These are phyloP conservation scores for Protobothrops mucrosquamatus DNA, from an alignment of 2,113 vertebrate genomes.

Conservation along the genomic window DNA sequence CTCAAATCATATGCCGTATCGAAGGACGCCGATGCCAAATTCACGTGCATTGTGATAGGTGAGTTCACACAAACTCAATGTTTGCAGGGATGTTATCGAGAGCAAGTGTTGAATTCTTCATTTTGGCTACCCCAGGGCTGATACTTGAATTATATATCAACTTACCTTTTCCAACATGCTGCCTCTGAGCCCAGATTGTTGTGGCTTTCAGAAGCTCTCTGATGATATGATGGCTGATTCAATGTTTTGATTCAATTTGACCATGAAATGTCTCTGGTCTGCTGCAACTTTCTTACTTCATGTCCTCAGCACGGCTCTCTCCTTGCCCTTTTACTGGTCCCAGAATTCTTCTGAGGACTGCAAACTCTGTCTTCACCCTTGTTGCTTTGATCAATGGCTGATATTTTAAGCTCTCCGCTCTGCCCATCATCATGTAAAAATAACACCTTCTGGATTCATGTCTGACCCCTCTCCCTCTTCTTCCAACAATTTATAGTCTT, in stretches of 20 bases:
- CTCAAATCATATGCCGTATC: slow-evolving; percentile 92
- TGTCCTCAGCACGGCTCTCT: not conserved
- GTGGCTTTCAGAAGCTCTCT: not conserved
- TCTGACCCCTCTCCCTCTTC: not conserved
- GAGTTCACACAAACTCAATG: slow-evolving; percentile 29
- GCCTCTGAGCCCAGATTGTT: not conserved
- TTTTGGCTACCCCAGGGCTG: not conserved
- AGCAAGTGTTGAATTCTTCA: not conserved
- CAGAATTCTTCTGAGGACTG: not conserved
- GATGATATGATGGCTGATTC: not conserved
- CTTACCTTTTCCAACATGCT: not conserved
- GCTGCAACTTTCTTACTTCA: not conserved
- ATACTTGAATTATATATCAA: not conserved
- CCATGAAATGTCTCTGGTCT: not conserved
- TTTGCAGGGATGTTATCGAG: not conserved
- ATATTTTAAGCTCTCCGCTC: slow-evolving; percentile 14
- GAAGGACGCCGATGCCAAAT: slow-evolving; percentile 89
- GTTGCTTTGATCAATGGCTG: not conserved
- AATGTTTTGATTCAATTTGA: not conserved
- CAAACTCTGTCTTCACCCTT: not conserved
- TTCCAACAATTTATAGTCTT: not conserved
- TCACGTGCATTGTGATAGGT: slow-evolving; percentile 96
- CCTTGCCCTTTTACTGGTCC: not conserved
- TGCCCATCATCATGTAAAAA: not conserved
- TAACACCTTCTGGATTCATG: not conserved